phyloP scores from a whole-genome alignment of 2,113 vertebrate genomes.

The Pelusios castaneus region DNA sequence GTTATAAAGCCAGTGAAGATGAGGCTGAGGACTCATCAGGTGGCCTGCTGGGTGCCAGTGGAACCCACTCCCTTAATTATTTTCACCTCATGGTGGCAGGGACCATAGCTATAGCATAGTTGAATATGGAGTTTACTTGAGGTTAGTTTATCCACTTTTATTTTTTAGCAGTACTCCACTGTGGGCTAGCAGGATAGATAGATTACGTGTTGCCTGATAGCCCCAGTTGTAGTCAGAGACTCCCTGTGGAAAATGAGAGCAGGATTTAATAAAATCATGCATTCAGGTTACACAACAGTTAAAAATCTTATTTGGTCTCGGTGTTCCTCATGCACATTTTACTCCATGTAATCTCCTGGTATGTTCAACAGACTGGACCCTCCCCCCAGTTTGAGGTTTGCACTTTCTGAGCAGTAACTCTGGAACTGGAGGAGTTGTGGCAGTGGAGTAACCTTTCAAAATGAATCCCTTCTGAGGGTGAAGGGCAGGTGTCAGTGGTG shows the following conservation, averaged over 20 bases:
- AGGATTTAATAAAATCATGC: background rate
- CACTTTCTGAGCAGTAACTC: background rate
- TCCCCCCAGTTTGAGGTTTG: background rate
- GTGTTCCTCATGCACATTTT: background rate
- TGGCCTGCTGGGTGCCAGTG: background rate
- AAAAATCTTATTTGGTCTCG: fast-evolving
- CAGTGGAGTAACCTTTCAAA: background rate
- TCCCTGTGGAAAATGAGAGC: background rate
- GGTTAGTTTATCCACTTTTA: background rate
- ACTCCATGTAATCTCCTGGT: background rate
- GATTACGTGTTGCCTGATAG: background rate
- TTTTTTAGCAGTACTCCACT: background rate
- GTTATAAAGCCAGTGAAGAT: background rate
- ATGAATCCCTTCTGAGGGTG: background rate
- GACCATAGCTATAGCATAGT: background rate
- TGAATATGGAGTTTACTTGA: background rate
- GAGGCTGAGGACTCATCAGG: background rate
- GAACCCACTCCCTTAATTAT: background rate
- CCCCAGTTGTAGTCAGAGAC: background rate
- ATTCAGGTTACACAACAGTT: background rate
- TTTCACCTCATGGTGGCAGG: background rate
- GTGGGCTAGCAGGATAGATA: background rate
- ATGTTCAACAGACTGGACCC: background rate
- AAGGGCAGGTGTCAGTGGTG: background rate
- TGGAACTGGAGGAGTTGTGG: background rate